phyloP scores from a whole-genome alignment of 1,140 invertebrate genomes.

The Paraescarpia echinospica region DNA sequence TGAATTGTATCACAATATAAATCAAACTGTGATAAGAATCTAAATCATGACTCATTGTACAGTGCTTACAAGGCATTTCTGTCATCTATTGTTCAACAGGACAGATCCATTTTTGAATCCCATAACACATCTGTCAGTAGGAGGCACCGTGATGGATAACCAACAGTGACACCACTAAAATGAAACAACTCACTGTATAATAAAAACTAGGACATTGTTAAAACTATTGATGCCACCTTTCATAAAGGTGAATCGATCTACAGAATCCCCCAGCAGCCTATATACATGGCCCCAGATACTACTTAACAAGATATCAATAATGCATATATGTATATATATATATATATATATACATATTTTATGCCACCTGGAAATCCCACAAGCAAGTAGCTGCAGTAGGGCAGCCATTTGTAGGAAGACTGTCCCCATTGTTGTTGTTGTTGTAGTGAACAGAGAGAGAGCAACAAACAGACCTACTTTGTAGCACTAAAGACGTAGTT shows the following conservation, averaged over 20 bases:
- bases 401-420: not conserved
- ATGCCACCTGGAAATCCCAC: not conserved
- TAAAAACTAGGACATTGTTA: too few relatives aligned
- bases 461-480: not conserved
- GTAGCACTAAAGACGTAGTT: not conserved
- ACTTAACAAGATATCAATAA: not conserved
- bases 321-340: too few relatives aligned
- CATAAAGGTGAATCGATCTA: not conserved
- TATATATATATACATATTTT: too few relatives aligned
- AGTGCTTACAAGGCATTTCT: not conserved
- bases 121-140: not conserved
- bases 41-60: not conserved
- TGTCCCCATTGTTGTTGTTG: not conserved
- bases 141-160: not conserved
- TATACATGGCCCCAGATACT: too few relatives aligned
- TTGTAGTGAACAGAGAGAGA: not conserved
- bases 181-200: not conserved
- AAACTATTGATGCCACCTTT: not conserved
- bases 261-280: too few relatives aligned
- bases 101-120: not conserved
- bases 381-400: not conserved
- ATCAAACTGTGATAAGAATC: not conserved
- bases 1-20: not conserved
- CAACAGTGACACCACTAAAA: not conserved
- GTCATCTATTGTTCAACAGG: not conserved